Base-by-base conservation (phyloP, 2,797 vertebrate species). In the Anabas testudineus region DNA sequence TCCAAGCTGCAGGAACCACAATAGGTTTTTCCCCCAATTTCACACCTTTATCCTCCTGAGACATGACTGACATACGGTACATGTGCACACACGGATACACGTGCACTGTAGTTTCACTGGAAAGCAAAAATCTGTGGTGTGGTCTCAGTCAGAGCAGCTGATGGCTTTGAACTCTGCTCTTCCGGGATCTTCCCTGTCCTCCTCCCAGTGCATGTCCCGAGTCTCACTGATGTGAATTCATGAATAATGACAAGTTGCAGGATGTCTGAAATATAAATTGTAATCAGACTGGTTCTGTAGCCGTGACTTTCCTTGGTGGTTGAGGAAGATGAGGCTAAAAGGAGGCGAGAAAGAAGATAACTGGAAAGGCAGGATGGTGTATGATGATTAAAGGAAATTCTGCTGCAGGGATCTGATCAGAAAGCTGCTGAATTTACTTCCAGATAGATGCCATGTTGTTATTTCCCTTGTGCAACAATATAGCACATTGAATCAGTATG, bases 181-280 rank as follows among this genome's bases (percentile, higher is more conserved):
- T 57, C 26, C 22, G 82, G 85, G 80, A 81, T 52, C 48, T 21
- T 65, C 55, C 51, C 18, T 53, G 68, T 79, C 71, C 60, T 67
- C 76, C 5, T 81, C 45, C 58, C 64, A 54, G 48, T 64, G 46
- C 55, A 61, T 39, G 34, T 46, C 57, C 60, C 39, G 43, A 45
- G 51, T 73, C 76, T 63, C 67, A 76, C 61, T 26, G 62, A 64
- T 37, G 70, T 60, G 76, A 81, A 64, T 82, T 74, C 74, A 93
- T 90, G 79, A 91, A 88, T 88, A 89, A 81, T 74, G 71, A 76
- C 77, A 60, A 81, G 62, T 88, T 45, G 5, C 48, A 52, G 61
- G 64, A 53, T 78, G 62, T 63, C 80, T 57, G 64, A 89, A 74
- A 87, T 67, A 82, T 54, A 53, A 81, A 80, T 41, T 21, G 68